phyloP scores from a whole-genome alignment of 2,888 invertebrate genomes.

The Epirrhoe alternata region DNA sequence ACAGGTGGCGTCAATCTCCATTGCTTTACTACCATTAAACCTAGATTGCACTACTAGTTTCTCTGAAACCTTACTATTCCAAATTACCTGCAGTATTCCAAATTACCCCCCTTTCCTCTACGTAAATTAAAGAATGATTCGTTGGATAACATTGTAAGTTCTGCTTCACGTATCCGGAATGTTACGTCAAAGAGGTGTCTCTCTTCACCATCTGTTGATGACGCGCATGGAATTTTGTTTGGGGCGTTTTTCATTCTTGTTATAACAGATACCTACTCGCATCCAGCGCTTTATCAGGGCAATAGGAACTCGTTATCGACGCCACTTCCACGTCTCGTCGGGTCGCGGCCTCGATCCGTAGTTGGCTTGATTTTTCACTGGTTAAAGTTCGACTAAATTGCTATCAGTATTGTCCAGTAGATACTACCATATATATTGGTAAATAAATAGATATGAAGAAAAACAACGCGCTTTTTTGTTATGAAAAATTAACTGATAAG shows the following conservation, averaged over 20 bases:
- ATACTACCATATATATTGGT: not conserved
- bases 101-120: too few relatives aligned
- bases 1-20: too few relatives aligned
- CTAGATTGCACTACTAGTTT: too few relatives aligned
- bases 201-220: slow-evolving; percentile 35
- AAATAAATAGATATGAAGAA: not conserved
- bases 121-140: slow-evolving; percentile 3
- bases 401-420: not conserved
- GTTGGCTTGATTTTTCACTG: slow-evolving; percentile 22
- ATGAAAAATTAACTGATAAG: too few relatives aligned
- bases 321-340: slow-evolving; percentile 48
- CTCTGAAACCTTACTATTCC: too few relatives aligned
- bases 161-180: slow-evolving; percentile 2
- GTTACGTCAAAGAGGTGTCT: slow-evolving; percentile 32
- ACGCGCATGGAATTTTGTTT: slow-evolving; percentile 53
- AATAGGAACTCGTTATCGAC: slow-evolving; percentile 63
- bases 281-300: slow-evolving; percentile 49
- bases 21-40: too few relatives aligned
- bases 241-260: slow-evolving; percentile 49
- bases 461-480: not conserved
- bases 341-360: slow-evolving; percentile 35
- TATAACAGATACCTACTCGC: slow-evolving; percentile 38
- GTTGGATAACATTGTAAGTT: slow-evolving; percentile 4
- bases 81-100: too few relatives aligned
- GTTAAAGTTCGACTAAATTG: slow-evolving; percentile 7